Evolutionary conservation across 2,113 vertebrate species (phyloP).

Genomic region (Elanoides forficatus): DNA sequence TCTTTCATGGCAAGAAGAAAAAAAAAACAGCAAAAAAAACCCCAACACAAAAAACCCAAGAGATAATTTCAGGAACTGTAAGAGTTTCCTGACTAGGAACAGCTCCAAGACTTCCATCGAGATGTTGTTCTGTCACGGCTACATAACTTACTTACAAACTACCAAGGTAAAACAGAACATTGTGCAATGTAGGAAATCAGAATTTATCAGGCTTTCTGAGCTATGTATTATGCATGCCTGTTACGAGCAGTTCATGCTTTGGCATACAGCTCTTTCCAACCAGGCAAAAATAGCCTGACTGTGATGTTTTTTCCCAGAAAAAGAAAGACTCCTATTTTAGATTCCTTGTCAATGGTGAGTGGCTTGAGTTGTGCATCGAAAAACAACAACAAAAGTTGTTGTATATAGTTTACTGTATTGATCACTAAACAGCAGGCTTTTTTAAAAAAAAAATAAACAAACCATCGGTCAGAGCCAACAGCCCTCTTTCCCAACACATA

Average conservation of each 20-base stretch:
- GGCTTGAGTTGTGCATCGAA: not conserved
- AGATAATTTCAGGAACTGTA: not conserved
- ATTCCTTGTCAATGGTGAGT: not conserved
- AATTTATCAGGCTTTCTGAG: not conserved
- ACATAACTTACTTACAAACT: not conserved
- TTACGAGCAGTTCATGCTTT: not conserved
- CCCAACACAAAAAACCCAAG: not conserved
- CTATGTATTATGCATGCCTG: rapidly evolving
- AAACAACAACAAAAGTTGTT: not conserved
- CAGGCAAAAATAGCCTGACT: not conserved
- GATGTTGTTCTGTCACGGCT: not conserved
- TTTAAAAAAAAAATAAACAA: not conserved
- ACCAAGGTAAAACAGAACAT: not conserved
- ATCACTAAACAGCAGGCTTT: not conserved
- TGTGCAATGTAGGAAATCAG: not conserved
- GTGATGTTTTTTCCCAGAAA: not conserved
- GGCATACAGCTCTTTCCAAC: not conserved
- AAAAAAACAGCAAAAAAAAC: not conserved
- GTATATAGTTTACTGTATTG: not conserved
- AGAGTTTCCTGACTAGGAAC: not conserved
- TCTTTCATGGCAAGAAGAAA: not conserved
- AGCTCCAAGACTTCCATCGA: not conserved
- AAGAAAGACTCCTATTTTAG: not conserved
- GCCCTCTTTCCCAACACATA: not conserved
- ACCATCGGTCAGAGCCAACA: rapidly evolving